Percentiles rank a stretch among this genome's conserved stretches.
phyloP scores from a whole-genome alignment of 2,797 vertebrate species.

The Saxicola maurus region DNA sequence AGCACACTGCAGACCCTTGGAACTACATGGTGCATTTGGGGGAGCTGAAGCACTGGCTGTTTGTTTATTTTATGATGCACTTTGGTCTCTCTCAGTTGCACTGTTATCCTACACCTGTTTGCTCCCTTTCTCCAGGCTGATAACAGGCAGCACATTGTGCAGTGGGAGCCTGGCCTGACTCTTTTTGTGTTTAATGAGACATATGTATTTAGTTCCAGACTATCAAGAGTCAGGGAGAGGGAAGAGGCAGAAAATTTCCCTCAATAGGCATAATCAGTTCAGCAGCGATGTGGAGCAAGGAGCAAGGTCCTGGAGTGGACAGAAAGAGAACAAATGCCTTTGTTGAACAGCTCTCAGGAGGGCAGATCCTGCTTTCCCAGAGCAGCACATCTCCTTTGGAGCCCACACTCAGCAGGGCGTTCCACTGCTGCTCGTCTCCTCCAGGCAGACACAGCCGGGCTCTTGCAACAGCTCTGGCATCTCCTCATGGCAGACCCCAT shows the following conservation, averaged over 20 bases:
- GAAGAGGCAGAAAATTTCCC: conserved; percentile 12
- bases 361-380: not conserved
- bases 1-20: not conserved
- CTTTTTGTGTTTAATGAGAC: not conserved
- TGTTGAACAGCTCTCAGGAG: not conserved
- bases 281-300: not conserved
- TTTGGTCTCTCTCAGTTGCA: conserved; percentile 56
- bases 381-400: not conserved
- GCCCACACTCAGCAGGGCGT: accelerated
- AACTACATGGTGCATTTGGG: not conserved
- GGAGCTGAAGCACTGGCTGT: conserved; percentile 9
- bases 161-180: not conserved
- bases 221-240: not conserved
- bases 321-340: not conserved
- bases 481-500: conserved; percentile 52
- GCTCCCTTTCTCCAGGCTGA: conserved; percentile 9
- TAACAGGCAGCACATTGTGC: not conserved
- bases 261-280: not conserved
- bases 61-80: conserved; percentile 57
- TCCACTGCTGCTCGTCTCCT: not conserved
- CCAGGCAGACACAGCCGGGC: not conserved
- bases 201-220: not conserved
- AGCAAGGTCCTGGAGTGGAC: not conserved
- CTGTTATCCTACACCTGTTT: conserved; percentile 56
- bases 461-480: conserved; percentile 44